Conservation (phyloP, 2,888 invertebrate genomes). For the Himalopsyche anomala region DNA sequence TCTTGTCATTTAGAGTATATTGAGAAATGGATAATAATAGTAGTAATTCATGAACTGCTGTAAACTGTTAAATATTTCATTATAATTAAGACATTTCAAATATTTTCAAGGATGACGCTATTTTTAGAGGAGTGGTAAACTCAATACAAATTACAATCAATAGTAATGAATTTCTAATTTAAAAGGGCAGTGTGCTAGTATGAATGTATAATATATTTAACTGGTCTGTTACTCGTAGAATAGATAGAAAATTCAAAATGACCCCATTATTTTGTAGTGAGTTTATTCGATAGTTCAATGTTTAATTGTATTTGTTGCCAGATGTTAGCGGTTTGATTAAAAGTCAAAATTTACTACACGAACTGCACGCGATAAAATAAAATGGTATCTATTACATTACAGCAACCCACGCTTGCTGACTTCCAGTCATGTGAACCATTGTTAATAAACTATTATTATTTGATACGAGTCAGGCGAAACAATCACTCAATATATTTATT, state of each 20-base stretch:
- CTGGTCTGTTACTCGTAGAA: not conserved
- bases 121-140: not conserved
- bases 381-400: constrained; percentile 1
- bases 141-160: not conserved
- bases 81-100: constrained; percentile 2
- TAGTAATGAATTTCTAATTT: not conserved
- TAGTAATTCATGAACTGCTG: not conserved
- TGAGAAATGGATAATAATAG: not conserved
- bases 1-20: constrained; percentile 27
- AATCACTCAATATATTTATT: not conserved
- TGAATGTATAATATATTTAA: not conserved
- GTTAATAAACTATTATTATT: not conserved
- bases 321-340: no score
- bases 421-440: not conserved
- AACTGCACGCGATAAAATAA: not conserved
- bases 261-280: not conserved
- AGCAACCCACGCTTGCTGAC: not conserved
- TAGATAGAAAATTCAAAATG: not conserved
- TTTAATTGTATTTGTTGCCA: no score
- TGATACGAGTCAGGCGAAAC: not conserved
- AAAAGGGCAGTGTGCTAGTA: not conserved
- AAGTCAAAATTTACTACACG: no score
- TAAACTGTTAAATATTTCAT: not conserved
- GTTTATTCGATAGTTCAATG: not conserved
- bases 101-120: not conserved